Base-by-base conservation (phyloP, 2,888 invertebrate species). In the Onchidella celtica region DNA sequence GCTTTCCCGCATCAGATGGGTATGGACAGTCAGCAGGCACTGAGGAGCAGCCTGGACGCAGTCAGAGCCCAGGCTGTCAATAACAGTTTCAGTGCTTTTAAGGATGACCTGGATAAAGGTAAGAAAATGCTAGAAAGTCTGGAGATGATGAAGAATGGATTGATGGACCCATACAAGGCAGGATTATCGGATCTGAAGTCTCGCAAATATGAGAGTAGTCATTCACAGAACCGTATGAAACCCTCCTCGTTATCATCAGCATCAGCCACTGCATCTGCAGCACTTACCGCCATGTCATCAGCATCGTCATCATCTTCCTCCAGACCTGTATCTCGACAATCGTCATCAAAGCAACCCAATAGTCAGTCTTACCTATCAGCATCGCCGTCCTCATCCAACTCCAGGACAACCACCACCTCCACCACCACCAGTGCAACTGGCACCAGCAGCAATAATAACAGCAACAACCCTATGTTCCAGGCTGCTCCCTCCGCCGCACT, bases 401-500 rank as follows among this genome's bases (percentile, higher is more conserved):
- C 38, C 24, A 72, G 70, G n/a, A 65, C 65, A 14, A 66, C 78
- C 3, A 65, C 63, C 27, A 76, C 36, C 27, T 24, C 38, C 24
- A 75, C 29, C 47, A 69, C 14, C 69, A 74, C 27, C n/a, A n/a
- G 11, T 59, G 55, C 32, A 59, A 75, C 17, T 36, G 68, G 66
- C 29, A 27, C 21, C 34, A 47, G 36, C 36, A 66, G 55, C 32
- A 70, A 32, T 61, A 81, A 68, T 70, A 81, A 27, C 70, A 40
- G 27, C 11, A 73, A 66, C 68, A 63, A 38, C 40, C 59, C 74
- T 27, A 74, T 74, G 66, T 79, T 72, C 66, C 76, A 47, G 38
- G 82, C 72, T 27, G 82, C 82, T 4, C 81, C 81, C 1, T 81
- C 81, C 21, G 81, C 81, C 34, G 81, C 81, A n/a, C 81, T 81